These are phyloP conservation scores for Seira musarum DNA, from an alignment of 2,888 invertebrate species.

Conservation along the genomic window DNA sequence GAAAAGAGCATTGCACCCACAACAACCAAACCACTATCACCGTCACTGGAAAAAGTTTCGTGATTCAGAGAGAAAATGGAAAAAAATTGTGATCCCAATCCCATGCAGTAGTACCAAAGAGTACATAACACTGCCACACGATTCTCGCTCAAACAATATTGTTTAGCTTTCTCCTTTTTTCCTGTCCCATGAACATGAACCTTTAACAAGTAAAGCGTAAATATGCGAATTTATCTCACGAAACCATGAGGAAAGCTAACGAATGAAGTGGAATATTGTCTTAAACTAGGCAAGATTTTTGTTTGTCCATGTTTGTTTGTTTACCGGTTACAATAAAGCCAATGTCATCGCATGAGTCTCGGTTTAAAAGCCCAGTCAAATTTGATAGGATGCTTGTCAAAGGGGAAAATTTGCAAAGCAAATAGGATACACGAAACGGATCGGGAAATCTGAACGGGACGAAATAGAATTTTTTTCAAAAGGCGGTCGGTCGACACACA, in stretches of 20 bases:
- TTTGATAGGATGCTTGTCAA: not conserved
- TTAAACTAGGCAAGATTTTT: not conserved
- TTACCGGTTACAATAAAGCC: not conserved
- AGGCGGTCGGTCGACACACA: too few relatives aligned
- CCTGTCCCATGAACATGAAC: not conserved
- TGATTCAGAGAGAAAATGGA: too few relatives aligned
- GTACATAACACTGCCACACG: too few relatives aligned
- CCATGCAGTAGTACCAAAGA: too few relatives aligned
- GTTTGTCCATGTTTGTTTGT: not conserved
- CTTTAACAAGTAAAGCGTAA: slow-evolving; percentile 5
- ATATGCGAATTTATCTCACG: slow-evolving; percentile 19
- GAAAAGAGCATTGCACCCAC: not conserved
- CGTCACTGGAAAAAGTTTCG: too few relatives aligned
- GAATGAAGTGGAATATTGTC: not conserved
- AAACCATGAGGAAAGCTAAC: not conserved
- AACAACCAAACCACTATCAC: too few relatives aligned
- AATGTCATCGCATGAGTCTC: not conserved
- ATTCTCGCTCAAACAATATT: too few relatives aligned
- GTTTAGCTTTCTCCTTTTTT: not conserved
- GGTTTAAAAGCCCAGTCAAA: not conserved
- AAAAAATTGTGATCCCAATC: too few relatives aligned
- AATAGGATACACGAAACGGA: too few relatives aligned
- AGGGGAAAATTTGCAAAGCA: not conserved
- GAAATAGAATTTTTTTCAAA: too few relatives aligned
- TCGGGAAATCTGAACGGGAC: too few relatives aligned